phyloP scores from a whole-genome alignment of 2,797 vertebrate species.

The Hemibagrus guttatus region DNA sequence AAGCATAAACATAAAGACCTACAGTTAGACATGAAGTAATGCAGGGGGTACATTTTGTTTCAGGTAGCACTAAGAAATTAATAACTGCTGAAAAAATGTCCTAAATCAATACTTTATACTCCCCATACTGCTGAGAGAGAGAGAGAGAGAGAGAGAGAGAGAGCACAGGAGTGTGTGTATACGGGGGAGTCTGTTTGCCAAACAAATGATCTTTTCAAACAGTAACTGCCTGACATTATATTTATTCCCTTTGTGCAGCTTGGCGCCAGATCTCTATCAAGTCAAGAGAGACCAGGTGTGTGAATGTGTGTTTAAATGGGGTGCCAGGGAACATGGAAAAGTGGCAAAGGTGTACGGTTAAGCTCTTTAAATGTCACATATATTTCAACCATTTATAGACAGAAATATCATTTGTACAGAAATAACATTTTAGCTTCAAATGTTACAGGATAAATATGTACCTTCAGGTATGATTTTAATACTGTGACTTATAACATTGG shows the following conservation, averaged over 20 bases:
- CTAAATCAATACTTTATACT: neutral
- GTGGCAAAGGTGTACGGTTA: constrained; percentile 4
- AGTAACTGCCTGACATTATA: constrained; percentile 24
- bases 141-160: neutral
- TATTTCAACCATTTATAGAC: neutral
- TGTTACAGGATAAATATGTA: neutral
- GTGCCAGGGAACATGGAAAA: constrained; percentile 2
- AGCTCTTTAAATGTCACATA: neutral
- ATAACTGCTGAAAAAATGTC: neutral
- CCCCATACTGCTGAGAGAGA: neutral
- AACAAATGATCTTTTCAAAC: constrained; percentile 42
- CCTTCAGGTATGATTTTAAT: neutral
- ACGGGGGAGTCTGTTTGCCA: constrained; percentile 41
- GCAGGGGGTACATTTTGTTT: neutral
- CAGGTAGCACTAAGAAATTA: neutral
- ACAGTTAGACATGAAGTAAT: neutral
- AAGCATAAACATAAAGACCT: neutral
- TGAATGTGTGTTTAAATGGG: constrained; percentile 35
- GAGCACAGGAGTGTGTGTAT: neutral
- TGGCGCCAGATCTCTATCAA: constrained; percentile 40
- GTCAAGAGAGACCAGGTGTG: constrained; percentile 32
- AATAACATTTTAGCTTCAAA: neutral
- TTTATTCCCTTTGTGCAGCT: constrained; percentile 29
- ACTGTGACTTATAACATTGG: neutral
- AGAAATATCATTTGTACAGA: neutral